Evolutionary conservation across 2,113 vertebrate genomes (phyloP).

Genomic region (Phalacrocorax aristotelis): DNA sequence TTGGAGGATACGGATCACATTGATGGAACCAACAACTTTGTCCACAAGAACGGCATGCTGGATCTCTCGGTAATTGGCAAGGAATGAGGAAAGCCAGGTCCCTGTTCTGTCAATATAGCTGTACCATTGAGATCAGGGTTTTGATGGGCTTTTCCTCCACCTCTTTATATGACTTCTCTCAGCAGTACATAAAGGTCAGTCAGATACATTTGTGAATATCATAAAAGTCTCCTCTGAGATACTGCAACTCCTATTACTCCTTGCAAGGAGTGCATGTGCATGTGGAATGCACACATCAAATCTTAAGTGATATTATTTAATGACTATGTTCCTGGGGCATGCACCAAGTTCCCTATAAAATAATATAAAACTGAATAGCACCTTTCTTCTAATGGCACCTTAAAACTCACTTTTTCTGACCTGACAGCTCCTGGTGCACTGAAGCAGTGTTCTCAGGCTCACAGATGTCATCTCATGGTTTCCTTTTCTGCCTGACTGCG

Average conservation of each 20-base stretch:
- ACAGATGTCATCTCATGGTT: slow-evolving; percentile 24
- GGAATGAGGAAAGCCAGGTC: slow-evolving; percentile 32
- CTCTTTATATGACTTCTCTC: slow-evolving; percentile 57
- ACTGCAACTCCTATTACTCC: slow-evolving; percentile 10
- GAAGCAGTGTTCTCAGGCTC: not conserved
- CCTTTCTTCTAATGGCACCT: slow-evolving; percentile 12
- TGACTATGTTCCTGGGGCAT: slow-evolving; percentile 24
- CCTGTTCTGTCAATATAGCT: slow-evolving; percentile 43
- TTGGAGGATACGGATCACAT: slow-evolving; percentile 95
- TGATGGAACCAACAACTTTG: slow-evolving; percentile 96
- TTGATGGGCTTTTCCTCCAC: slow-evolving; percentile 50
- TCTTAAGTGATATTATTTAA: not conserved
- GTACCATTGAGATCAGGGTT: slow-evolving; percentile 45
- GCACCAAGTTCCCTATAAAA: not conserved
- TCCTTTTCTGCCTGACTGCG: slow-evolving; percentile 17
- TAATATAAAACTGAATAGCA: not conserved
- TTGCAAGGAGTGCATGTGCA: slow-evolving; percentile 39
- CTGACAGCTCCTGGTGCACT: not conserved
- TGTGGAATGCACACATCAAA: slow-evolving; percentile 55
- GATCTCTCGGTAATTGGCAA: slow-evolving; percentile 89
- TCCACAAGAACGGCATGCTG: slow-evolving; percentile 98
- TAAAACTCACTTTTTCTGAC: slow-evolving; percentile 16
- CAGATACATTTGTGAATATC: slow-evolving; percentile 29
- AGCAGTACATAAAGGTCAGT: slow-evolving; percentile 44
- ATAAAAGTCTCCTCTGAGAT: slow-evolving; percentile 35